Conservation (phyloP, 2,113 vertebrate species). For the Thunnus maccoyii region DNA sequence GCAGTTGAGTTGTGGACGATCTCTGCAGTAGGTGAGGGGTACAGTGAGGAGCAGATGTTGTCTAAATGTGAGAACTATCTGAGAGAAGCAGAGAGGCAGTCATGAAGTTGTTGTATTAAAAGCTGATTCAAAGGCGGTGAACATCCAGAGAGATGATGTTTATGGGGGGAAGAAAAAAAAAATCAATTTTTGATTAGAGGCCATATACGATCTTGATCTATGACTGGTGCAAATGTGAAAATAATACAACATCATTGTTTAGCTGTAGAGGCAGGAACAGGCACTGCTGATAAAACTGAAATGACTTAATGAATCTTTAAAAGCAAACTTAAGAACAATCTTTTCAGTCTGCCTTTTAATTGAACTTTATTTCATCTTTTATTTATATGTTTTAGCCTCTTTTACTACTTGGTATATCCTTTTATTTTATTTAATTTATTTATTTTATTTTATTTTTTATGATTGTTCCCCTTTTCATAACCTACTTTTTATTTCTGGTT, state of each 20-base stretch:
- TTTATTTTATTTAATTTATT: no score
- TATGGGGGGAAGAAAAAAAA: not conserved
- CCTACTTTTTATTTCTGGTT: no score
- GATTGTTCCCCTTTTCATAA: no score
- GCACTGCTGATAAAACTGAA: no score
- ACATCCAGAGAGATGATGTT: conserved; percentile 14
- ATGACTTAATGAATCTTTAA: no score
- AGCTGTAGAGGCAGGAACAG: not conserved
- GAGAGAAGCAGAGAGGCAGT: not conserved
- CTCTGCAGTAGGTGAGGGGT: not conserved
- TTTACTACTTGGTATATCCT: no score
- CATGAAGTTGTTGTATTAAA: conserved; percentile 21
- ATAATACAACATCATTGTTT: conserved; percentile 27
- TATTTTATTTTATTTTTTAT: no score
- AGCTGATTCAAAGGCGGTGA: conserved; percentile 20
- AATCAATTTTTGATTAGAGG: conserved; percentile 38
- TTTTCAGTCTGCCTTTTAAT: no score
- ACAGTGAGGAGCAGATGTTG: conserved; percentile 8
- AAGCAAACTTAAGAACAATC: no score
- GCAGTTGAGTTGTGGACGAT: not conserved
- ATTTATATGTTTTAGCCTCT: no score
- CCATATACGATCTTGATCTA: conserved; percentile 39
- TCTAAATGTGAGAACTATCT: not conserved
- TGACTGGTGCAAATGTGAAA: conserved; percentile 34
- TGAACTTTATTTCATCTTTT: no score